Base-by-base conservation (phyloP, 2,797 vertebrate species). In the Ispidina lecontei region DNA sequence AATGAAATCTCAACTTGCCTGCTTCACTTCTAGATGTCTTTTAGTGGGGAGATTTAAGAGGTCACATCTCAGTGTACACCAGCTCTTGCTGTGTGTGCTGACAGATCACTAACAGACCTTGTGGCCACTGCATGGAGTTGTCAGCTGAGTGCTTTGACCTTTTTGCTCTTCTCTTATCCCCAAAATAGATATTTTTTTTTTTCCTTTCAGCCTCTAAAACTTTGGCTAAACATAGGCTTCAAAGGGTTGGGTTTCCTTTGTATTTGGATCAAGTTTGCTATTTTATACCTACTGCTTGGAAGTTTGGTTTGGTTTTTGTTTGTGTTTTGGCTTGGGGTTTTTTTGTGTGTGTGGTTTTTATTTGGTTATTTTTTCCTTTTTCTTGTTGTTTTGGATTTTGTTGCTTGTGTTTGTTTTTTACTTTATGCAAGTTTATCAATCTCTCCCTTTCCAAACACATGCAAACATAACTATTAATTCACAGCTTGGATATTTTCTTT, bases 91-190 rank as follows among this genome's bases (percentile, higher is more conserved):
- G 31, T 2, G 0, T 14, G 39, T 21, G 60, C 86, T 82, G 67
- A 46, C 65, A 31, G 35, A 16, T 3, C 46, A 14, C 3, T 7
- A 44, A 17, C 7, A 31, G 19, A 8, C 58, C 76, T 91, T 51
- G 65, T 39, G 65, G 73, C 62, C 52, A 6, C 65, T 8, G 71
- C 44, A 29, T 82, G 81, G 60, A 52, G 46, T 92, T 82, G 79
- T 81, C 79, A 82, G 67, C 79, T 55, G 80, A 93, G 69, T 46
- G 33, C 7, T 78, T 79, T 95, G 78, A 90, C 92, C 78, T 93
- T 95, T 71, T 47, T 85, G 35, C 54, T 82, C 16, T 92, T 90
- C 93, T 88, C 25, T 41, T 31, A 41, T 44, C 39, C 70, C 49
- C 23, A 89, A 70, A 89, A 72, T 49, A 62, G 73, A 68, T 62